A percentile compares a stretch with the other conserved stretches of the same genome.
These are phyloP conservation scores for Uromys caudimaculatus DNA, from an alignment of 2,797 vertebrate species.

Conservation along the genomic window DNA sequence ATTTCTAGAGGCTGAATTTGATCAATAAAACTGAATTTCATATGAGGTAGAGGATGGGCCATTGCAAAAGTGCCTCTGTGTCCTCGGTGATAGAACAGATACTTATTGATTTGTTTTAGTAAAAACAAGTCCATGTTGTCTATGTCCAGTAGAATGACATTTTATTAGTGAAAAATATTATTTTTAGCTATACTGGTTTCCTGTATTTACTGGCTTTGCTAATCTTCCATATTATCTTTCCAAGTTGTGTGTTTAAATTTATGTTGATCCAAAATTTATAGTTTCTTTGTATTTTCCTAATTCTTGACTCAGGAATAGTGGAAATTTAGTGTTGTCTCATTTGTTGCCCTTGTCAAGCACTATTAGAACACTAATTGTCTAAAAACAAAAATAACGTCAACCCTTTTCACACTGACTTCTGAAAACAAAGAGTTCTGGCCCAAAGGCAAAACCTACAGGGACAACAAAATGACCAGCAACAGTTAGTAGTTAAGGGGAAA, in stretches of 20 bases:
- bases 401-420: neutral
- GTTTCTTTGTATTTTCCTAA: neutral
- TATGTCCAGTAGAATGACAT: neutral
- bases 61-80: neutral
- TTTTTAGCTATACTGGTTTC: neutral
- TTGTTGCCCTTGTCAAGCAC: neutral
- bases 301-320: neutral
- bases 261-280: neutral
- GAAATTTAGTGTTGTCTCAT: neutral
- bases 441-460: neutral
- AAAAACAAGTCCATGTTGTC: neutral
- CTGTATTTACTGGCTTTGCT: neutral
- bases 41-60: neutral
- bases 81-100: neutral
- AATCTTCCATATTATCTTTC: neutral
- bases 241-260: slow-evolving; percentile 22
- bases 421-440: neutral
- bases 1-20: slow-evolving; percentile 6
- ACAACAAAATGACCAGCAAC: neutral
- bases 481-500: neutral
- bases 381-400: neutral
- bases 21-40: neutral
- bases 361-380: neutral
- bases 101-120: neutral
- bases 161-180: neutral